phyloP scores from a whole-genome alignment of 2,113 vertebrate species.

The Tangachromis dhanisi region DNA sequence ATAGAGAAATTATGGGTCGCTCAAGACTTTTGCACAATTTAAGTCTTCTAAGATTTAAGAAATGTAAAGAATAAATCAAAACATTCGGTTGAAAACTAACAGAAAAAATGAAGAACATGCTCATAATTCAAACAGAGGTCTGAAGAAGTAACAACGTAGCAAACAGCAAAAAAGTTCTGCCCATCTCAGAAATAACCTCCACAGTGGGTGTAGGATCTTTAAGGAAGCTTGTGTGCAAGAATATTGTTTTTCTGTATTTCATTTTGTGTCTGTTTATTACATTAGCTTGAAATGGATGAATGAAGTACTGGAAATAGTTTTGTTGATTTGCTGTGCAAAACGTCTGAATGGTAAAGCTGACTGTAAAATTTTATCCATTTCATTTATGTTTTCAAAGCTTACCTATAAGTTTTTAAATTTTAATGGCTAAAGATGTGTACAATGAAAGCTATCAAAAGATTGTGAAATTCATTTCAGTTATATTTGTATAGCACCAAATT shows the following conservation, averaged over 20 bases:
- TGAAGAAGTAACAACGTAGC: not conserved
- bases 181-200: not conserved
- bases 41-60: not conserved
- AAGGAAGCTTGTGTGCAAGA: not conserved
- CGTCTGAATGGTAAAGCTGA: not conserved
- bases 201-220: not conserved
- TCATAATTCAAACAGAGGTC: not conserved
- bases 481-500: not conserved
- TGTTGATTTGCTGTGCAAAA: not conserved
- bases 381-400: not conserved
- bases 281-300: not conserved
- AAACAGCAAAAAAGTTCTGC: not conserved
- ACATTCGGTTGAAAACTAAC: not conserved
- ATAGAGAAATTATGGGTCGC: not conserved
- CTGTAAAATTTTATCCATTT: not conserved
- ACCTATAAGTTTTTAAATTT: not conserved
- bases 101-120: not conserved
- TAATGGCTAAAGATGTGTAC: not conserved
- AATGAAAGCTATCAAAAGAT: not conserved
- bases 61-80: not conserved
- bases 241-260: not conserved
- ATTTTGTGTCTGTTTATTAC: not conserved
- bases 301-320: not conserved
- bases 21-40: not conserved
- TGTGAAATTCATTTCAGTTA: not conserved